A percentile compares a stretch with the other conserved stretches of the same genome.
These are phyloP conservation scores for Neoitamus cyanurus DNA, from an alignment of 2,888 invertebrate genomes.

Conservation along the genomic window DNA sequence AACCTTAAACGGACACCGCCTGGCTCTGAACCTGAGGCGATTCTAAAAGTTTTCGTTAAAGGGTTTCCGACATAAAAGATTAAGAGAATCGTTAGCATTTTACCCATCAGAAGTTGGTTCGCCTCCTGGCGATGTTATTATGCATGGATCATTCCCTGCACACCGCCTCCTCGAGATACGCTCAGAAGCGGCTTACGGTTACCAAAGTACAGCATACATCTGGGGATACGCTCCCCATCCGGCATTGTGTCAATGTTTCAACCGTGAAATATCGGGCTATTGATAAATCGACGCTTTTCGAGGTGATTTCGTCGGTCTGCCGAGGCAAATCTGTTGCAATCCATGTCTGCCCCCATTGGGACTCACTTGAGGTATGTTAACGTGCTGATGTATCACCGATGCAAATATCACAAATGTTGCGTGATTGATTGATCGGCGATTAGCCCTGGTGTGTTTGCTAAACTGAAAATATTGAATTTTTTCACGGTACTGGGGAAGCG, in stretches of 20 bases:
- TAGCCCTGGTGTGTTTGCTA: background rate
- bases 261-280: constrained; percentile 36
- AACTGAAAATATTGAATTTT: constrained; percentile 13
- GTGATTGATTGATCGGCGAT: constrained; percentile 49
- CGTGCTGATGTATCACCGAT: constrained; percentile 39
- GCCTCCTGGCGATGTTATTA: background rate
- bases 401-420: constrained; percentile 45
- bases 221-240: background rate
- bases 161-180: background rate
- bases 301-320: constrained; percentile 11
- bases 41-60: constrained; percentile 28
- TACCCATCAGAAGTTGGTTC: background rate
- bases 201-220: background rate
- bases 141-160: background rate
- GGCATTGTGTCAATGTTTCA: constrained; percentile 22
- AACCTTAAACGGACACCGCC: constrained; percentile 26
- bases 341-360: background rate
- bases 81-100: constrained; percentile 32
- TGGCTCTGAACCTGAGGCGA: constrained; percentile 6
- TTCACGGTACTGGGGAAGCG: background rate
- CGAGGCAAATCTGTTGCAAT: background rate
- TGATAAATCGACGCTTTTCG: constrained; percentile 38
- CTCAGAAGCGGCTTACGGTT: background rate
- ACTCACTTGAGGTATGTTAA: background rate
- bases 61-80: constrained; percentile 37